Conservation (phyloP, 2,113 vertebrate genomes). For the Psilopsiagon aurifrons region DNA sequence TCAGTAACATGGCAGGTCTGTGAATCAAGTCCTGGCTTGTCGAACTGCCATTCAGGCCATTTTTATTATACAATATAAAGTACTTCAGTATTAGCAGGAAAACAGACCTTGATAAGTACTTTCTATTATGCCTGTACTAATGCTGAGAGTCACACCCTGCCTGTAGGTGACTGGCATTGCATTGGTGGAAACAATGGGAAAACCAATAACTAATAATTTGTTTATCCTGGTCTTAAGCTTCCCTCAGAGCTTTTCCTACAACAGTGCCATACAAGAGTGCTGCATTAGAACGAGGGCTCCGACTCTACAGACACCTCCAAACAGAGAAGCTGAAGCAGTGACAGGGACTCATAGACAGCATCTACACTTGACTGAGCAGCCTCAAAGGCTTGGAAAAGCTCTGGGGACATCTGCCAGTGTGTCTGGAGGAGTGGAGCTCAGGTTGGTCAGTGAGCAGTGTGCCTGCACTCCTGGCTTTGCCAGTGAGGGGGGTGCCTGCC, state of each 20-base stretch:
- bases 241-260: not conserved
- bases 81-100: not conserved
- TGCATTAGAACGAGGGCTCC: not conserved
- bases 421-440: not conserved
- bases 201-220: not conserved
- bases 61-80: not conserved
- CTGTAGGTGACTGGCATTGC: not conserved
- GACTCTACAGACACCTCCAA: not conserved
- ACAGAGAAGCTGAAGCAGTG: not conserved
- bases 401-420: not conserved
- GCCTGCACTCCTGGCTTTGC: not conserved
- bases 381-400: conserved; percentile 33
- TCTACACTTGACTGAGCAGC: not conserved
- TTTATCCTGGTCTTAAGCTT: conserved; percentile 38
- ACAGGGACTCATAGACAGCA: not conserved
- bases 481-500: not conserved
- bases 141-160: not conserved
- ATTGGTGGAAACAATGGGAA: not conserved
- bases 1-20: not conserved
- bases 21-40: not conserved
- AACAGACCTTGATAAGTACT: not conserved
- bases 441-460: not conserved
- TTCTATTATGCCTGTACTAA: not conserved
- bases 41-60: not conserved
- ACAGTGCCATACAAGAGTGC: not conserved